Evolutionary conservation across 2,797 vertebrate species (phyloP), one percentile per base, ranked within the genome.

Genomic region (Cyprinodon diabolis): DNA sequence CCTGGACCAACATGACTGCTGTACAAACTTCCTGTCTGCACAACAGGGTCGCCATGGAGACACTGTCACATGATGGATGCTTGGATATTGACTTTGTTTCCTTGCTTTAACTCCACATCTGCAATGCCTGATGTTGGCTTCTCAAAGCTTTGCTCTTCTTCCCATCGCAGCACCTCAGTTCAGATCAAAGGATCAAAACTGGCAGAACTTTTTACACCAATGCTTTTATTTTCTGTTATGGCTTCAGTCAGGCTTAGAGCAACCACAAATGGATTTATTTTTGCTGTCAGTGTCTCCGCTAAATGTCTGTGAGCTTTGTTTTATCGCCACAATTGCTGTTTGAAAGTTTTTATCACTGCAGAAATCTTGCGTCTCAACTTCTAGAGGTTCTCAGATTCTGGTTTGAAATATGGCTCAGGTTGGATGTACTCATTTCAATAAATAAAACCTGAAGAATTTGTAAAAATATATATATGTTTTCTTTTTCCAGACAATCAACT

Each of bases 1-100:
- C 76, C 86, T 80, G 84, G 84, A 83, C 30, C 1, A 63, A 85
- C 70, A 35, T 5, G 84, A 84, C 90, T 89, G 86, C 91, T 90
- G 91, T 89, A 91, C 76, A 86, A 69, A 85, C 84, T 23, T 76
- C 67, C 77, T 71, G 74, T 78, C 80, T 68, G 48, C 23, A 6
- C 54, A 43, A 72, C 71, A 52, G 43, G 51, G 62, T 89, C 23
- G 51, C 81, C 76, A 67, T 25, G 80, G 82, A 85, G 76, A 87
- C 56, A 35, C 80, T 58, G 74, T 51, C 67, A n/a, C 14, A 66
- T 2, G 63, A 84, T 8, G 30, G 65, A 67, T 14, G 70, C 82
- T 69, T 73, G 77, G 85, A 86, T 74, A 73, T 77, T 74, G 49
- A 74, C 76, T 81, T 69, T 45, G n/a, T 21, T 52, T n/a, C 12